Evolutionary conservation across 2,888 invertebrate species (phyloP), one percentile per base, ranked within the genome.

Genomic region (Drosophila parthenogenetica): DNA sequence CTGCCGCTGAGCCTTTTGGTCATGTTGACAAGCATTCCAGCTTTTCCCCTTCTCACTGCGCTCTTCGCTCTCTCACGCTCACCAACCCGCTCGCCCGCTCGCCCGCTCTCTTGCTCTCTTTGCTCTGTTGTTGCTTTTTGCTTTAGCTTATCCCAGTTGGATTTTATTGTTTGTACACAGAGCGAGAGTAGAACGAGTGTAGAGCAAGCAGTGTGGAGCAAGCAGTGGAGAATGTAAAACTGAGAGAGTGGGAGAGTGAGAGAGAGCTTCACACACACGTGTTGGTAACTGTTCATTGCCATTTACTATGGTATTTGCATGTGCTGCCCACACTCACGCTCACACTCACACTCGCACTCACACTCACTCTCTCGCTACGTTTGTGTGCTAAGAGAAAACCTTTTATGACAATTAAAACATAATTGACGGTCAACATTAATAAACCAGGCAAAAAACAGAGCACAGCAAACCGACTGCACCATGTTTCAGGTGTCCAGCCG

Each of bases 371-470:
- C 22, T 22, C 22, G 17, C 10, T 40, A 32, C 62, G 37, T 58
- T 32, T 57, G 48, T 58, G 49, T 48, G 40, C 42, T 16, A 16
- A 57, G 64, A 73, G 83, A 62, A 90, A 90, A 89, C 90, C 91
- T 92, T 91, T 92, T 91, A 92, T 90, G 89, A 89, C 92, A 92
- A 92, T 92, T 92, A 91, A 92, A 91, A 92, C 89, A 89, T 92
- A 92, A 92, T 92, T 92, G 92, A 92, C 91, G 91, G 88, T 91
- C 89, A 91, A 90, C 88, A 90, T 90, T 90, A 86, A 86, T 89
- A 86, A 86, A 89, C 80, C 85, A 87, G 79, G 66, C 66, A 69
- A 73, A 63, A 59, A 53, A 54, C 61, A 59, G 51, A 35, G 49
- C 35, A 53, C 49, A 53, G 17, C 4, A 13, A 1, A n/a, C 40